Conservation (phyloP, 2,888 invertebrate species). For the Zele albiditarsus region DNA sequence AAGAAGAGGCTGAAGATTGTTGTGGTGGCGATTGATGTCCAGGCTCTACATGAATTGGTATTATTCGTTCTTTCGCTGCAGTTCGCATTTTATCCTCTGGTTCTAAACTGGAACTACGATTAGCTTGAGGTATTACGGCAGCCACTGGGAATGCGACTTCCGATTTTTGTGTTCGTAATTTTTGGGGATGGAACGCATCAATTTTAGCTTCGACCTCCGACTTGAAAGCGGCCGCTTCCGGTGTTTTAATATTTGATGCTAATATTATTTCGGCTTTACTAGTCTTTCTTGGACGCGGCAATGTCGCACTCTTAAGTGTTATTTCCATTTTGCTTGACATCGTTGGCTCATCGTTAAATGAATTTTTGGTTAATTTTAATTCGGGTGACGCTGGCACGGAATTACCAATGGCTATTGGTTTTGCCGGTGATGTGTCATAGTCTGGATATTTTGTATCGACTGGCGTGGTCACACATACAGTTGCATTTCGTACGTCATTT, state of each 20-base stretch:
- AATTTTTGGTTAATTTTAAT: conserved; percentile 49
- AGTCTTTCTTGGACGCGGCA: conserved; percentile 78
- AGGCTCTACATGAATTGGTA: conserved; percentile 76
- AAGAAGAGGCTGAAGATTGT: conserved; percentile 70
- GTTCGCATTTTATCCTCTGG: conserved; percentile 69
- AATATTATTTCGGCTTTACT: conserved; percentile 79
- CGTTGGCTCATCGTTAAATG: conserved; percentile 61
- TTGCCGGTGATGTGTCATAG: conserved; percentile 59
- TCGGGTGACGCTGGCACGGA: conserved; percentile 55
- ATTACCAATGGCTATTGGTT: conserved; percentile 55
- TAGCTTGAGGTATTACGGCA: conserved; percentile 68
- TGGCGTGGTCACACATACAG: conserved; percentile 70
- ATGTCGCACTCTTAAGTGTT: conserved; percentile 79
- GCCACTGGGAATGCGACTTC: conserved; percentile 77
- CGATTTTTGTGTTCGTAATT: conserved; percentile 74
- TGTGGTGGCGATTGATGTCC: conserved; percentile 60
- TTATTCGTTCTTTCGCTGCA: conserved; percentile 78
- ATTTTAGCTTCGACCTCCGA: conserved; percentile 68
- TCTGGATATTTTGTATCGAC: conserved; percentile 64
- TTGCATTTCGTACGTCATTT: conserved; percentile 69
- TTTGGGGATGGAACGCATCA: conserved; percentile 68
- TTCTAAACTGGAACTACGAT: conserved; percentile 76
- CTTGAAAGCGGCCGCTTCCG: conserved; percentile 61
- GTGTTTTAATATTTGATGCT: conserved; percentile 70
- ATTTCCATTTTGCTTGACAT: conserved; percentile 80